These are phyloP conservation scores for Astyanax mexicanus DNA, from an alignment of 2,797 vertebrate species.

Conservation along the genomic window DNA sequence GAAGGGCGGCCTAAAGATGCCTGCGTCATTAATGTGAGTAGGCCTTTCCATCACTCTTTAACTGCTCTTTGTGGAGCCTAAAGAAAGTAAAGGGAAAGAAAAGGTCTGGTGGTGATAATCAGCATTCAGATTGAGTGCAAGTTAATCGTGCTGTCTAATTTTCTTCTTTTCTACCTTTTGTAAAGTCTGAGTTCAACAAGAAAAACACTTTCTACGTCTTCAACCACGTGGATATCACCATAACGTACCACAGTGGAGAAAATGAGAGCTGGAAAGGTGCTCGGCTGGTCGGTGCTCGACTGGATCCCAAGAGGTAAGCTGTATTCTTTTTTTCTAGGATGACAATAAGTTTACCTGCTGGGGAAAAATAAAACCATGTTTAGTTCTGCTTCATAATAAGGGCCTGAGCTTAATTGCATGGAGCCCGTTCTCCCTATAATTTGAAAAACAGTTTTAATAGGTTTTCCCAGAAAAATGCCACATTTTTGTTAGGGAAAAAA, in stretches of 20 bases:
- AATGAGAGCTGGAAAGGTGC: conserved; percentile 81
- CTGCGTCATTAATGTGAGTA: conserved; percentile 89
- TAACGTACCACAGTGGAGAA: conserved; percentile 86
- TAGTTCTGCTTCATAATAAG: too few relatives aligned
- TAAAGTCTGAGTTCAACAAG: conserved; percentile 88
- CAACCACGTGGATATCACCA: conserved; percentile 90
- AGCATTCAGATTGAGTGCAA: background rate
- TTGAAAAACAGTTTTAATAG: too few relatives aligned
- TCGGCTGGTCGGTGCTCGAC: conserved; percentile 84
- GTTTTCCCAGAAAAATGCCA: too few relatives aligned
- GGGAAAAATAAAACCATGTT: too few relatives aligned
- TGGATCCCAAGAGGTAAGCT: conserved; percentile 88
- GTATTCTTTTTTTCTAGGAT: background rate
- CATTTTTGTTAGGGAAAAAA: too few relatives aligned
- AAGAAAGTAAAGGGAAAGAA: background rate
- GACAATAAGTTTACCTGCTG: background rate
- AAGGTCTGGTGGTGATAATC: background rate
- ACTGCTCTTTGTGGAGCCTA: background rate
- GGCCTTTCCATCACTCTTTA: background rate
- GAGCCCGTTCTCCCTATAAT: too few relatives aligned
- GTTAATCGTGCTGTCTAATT: too few relatives aligned
- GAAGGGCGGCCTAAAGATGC: conserved; percentile 85
- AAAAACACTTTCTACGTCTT: conserved; percentile 90
- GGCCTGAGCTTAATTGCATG: too few relatives aligned
- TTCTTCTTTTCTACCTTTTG: conserved; percentile 45